Evolutionary conservation across 2,113 vertebrate species (phyloP).

Genomic region (Sinocyclocheilus anshuiensis): DNA sequence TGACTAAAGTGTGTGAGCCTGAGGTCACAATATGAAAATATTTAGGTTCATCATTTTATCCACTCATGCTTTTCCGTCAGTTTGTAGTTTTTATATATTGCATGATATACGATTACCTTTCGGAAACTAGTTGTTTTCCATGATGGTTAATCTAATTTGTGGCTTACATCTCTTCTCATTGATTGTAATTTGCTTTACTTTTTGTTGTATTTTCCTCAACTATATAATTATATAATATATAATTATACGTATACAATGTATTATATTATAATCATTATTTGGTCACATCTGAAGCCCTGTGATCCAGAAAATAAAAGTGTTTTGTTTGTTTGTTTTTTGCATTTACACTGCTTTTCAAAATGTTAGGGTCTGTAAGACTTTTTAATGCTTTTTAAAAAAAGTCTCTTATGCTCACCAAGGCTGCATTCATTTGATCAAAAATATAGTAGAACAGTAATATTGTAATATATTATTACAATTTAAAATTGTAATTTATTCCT

Average conservation of each 20-base stretch:
- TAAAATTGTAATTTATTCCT: neutral
- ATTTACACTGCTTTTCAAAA: neutral
- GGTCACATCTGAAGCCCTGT: neutral
- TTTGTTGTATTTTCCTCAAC: too few relatives aligned
- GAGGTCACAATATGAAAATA: neutral
- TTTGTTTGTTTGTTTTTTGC: neutral
- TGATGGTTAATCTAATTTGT: neutral
- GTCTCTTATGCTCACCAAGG: neutral
- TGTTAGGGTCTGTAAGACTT: neutral
- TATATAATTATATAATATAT: too few relatives aligned
- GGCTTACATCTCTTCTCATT: too few relatives aligned
- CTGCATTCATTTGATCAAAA: neutral
- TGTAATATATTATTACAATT: neutral
- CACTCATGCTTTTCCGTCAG: neutral
- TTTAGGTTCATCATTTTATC: neutral
- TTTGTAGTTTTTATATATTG: neutral
- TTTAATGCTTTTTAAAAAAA: neutral
- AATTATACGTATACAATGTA: neutral
- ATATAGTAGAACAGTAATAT: neutral
- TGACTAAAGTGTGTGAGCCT: neutral
- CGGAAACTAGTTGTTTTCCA: too few relatives aligned
- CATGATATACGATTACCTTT: neutral
- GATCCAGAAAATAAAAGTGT: neutral
- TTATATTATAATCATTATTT: neutral
- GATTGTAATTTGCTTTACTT: too few relatives aligned